Base-by-base conservation (phyloP, 2,888 invertebrate species). In the Carpatolechia fugitivella region DNA sequence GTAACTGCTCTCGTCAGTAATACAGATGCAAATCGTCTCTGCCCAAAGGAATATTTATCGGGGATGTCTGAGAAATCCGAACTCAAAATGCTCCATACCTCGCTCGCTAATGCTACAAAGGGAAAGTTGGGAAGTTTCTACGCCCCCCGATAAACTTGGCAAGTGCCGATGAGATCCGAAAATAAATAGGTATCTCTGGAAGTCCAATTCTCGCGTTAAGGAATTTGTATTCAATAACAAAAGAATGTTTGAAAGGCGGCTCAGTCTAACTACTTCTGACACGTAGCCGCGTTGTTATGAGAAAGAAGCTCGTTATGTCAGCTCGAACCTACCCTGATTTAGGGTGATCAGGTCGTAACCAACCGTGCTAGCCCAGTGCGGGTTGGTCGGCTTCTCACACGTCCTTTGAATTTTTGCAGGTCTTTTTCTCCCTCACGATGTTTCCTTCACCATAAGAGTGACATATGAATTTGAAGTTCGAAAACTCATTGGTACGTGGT, bases 21-120 rank as follows among this genome's bases (percentile, higher is more conserved):
- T 72, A 72, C 70, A 74, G 68, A 76, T 78, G 76, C 74, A 76
- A 77, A 77, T 78, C 62, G 60, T 57, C 64, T 62, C 57, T 54
- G 70, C 66, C 74, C 66, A 74, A 69, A 73, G 74, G 69, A 73
- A 74, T 72, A 70, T 73, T 75, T 74, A 73, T 65, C 59, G 56
- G 33, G 58, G 59, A 44, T 31, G 40, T 18, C 44, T 44, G 11
- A 14, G 44, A 31, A 52, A 52, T 44, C 33, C 52, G 20, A 41
- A 41, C 40, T 52, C 31, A 41, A 30, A 51, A 51, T 33, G 24
- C 36, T 50, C 18, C 48, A 47, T 47, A 49, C 51, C 41, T 52
- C 29, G 14, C 24, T 20, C 40, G 41, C 52, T 52, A 41, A 52
- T 52, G 44, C 44, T 44, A 52, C 49, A 49, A 49, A 49, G 49